These are phyloP conservation scores for Eumerus sabulonum DNA, from an alignment of 2,888 invertebrate species.

Conservation along the genomic window DNA sequence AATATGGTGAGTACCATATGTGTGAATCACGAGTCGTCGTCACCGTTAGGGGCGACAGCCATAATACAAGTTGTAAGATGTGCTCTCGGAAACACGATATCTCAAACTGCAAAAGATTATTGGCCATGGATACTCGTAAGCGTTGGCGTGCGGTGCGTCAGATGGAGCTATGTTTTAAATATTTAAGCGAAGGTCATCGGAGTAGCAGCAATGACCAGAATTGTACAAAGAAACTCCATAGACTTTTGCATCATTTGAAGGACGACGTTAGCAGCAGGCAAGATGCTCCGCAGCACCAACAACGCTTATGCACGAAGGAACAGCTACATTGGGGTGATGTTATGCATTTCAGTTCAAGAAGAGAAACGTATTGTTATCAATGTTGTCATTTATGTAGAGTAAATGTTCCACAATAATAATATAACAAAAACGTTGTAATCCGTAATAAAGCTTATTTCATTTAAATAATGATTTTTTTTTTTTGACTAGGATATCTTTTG, in stretches of 20 bases:
- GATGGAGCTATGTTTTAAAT: slow-evolving; percentile 34
- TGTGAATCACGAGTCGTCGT: slow-evolving; percentile 8
- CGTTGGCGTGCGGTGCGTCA: slow-evolving; percentile 32
- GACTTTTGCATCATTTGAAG: neutral
- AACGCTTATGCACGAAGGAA: too few relatives aligned
- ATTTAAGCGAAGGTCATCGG: slow-evolving; percentile 19
- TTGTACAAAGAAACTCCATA: slow-evolving; percentile 4
- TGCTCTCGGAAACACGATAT: slow-evolving; percentile 6
- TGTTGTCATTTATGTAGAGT: too few relatives aligned
- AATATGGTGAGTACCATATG: slow-evolving; percentile 22
- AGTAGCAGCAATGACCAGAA: slow-evolving; percentile 1
- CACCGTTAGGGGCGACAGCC: neutral
- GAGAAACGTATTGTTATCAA: too few relatives aligned
- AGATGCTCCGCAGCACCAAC: too few relatives aligned
- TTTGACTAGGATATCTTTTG: too few relatives aligned
- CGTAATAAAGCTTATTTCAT: too few relatives aligned
- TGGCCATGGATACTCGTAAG: neutral
- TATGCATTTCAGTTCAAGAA: too few relatives aligned
- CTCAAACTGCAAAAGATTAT: neutral
- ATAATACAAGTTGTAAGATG: neutral
- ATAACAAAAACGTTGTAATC: too few relatives aligned
- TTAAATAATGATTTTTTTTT: too few relatives aligned
- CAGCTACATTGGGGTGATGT: too few relatives aligned
- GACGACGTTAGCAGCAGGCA: too few relatives aligned
- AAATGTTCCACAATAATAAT: too few relatives aligned